Evolutionary conservation across 2,797 vertebrate genomes (phyloP).

Genomic region (Setipinna tenuifilis): DNA sequence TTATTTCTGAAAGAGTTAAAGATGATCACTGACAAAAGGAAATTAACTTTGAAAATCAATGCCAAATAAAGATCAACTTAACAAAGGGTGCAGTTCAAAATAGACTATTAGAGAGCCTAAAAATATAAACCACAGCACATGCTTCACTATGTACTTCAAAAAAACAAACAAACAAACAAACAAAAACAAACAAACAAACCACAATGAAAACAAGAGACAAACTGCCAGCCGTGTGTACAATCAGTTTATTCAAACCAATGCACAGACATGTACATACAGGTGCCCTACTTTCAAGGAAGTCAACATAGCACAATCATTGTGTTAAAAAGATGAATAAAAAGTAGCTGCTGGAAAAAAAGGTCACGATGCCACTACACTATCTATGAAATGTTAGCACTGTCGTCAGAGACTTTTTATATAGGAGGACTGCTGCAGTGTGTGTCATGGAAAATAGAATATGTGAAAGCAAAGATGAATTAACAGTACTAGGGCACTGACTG

Average conservation of each 20-base stretch:
- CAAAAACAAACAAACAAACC: not conserved
- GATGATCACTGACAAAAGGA: not conserved
- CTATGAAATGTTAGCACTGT: conserved; percentile 7
- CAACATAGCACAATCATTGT: conserved; percentile 75
- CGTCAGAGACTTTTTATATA: not conserved
- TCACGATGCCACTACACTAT: not conserved
- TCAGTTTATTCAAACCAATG: conserved; percentile 87
- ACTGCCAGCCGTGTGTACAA: conserved; percentile 68
- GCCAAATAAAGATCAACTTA: not conserved
- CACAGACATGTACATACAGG: conserved; percentile 78
- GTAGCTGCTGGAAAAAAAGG: not conserved
- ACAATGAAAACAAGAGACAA: too few relatives aligned
- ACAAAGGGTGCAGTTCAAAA: not conserved
- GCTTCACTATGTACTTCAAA: not conserved
- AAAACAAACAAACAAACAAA: not conserved
- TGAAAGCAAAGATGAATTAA: not conserved
- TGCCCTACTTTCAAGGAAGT: conserved; percentile 75
- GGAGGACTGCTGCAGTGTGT: not conserved
- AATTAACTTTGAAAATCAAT: not conserved
- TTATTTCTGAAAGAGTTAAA: too few relatives aligned
- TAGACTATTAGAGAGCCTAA: not conserved
- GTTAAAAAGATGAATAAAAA: conserved; percentile 45
- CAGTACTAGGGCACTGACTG: not conserved
- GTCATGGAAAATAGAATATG: not conserved
- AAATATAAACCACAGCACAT: not conserved